Percentiles rank a stretch among this genome's conserved stretches.
phyloP scores from a whole-genome alignment of 1,140 invertebrate genomes.

The Asbolus verrucosus region DNA sequence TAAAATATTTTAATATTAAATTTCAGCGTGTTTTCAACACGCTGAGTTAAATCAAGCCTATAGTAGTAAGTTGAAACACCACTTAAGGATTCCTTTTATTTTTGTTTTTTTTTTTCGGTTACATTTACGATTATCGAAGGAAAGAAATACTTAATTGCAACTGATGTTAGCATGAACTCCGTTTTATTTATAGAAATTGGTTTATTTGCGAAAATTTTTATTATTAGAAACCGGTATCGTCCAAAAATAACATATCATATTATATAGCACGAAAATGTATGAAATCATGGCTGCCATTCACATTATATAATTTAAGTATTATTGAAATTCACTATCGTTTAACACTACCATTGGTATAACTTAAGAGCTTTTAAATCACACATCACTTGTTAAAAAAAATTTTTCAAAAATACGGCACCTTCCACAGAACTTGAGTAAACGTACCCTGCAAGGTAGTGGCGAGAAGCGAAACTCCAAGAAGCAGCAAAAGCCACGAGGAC shows the following conservation, averaged over 20 bases:
- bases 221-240: slow-evolving; percentile 58
- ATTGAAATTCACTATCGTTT: slow-evolving; percentile 15
- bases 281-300: slow-evolving; percentile 52
- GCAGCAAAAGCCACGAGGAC: slow-evolving; percentile 63
- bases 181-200: slow-evolving; percentile 56
- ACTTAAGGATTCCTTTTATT: too few species aligned
- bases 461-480: slow-evolving; percentile 63
- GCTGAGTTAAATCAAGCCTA: too few species aligned
- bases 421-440: slow-evolving; percentile 44
- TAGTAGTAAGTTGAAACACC: too few species aligned
- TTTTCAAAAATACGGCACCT: slow-evolving; percentile 5
- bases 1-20: slow-evolving; percentile 17
- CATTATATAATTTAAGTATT: slow-evolving; percentile 55
- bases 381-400: slow-evolving; percentile 23
- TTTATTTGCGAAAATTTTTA: slow-evolving; percentile 59
- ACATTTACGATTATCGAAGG: too few species aligned
- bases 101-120: too few species aligned
- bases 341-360: background rate
- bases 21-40: background rate
- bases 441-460: slow-evolving; percentile 64
- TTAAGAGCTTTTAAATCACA: background rate
- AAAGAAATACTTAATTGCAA: too few species aligned
- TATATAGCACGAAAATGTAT: slow-evolving; percentile 49
- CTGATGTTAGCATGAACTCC: background rate
- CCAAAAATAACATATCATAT: slow-evolving; percentile 60